Evolutionary conservation across 2,113 vertebrate genomes (phyloP).

Genomic region (Bombycilla garrulus): DNA sequence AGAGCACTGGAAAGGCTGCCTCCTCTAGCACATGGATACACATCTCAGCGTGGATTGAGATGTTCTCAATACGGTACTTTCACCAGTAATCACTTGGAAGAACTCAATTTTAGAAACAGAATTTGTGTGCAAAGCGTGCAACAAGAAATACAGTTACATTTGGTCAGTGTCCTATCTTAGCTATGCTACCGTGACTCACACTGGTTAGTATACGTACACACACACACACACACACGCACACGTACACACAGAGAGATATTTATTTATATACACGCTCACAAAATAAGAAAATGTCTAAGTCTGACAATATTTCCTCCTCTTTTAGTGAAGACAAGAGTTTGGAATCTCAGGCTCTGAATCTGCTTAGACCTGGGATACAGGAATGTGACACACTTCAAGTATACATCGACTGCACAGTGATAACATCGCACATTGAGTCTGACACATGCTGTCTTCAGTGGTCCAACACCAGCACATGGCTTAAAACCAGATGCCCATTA

Average conservation of each 20-base stretch:
- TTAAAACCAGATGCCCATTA: conserved; percentile 36
- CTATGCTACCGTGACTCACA: conserved; percentile 68
- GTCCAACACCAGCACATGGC: conserved; percentile 63
- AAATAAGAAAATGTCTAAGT: conserved; percentile 62
- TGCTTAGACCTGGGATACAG: conserved; percentile 64
- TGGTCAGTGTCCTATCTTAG: conserved; percentile 74
- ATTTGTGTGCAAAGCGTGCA: conserved; percentile 77
- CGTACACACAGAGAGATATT: conserved; percentile 4
- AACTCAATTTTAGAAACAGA: conserved; percentile 79
- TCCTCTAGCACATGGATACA: neutral
- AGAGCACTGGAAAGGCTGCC: neutral
- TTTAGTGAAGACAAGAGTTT: conserved; percentile 58
- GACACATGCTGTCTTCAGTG: conserved; percentile 73
- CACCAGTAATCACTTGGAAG: conserved; percentile 58
- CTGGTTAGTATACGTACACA: conserved; percentile 51
- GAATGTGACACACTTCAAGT: conserved; percentile 71
- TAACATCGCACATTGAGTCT: conserved; percentile 64
- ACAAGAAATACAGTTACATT: conserved; percentile 70
- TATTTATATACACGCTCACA: conserved; percentile 72
- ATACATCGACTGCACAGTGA: conserved; percentile 72
- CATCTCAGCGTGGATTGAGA: neutral
- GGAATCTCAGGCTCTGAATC: conserved; percentile 68
- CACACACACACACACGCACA: neutral
- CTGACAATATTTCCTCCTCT: conserved; percentile 73
- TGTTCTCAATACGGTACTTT: conserved; percentile 9